These are phyloP conservation scores for Lasioglossum morio DNA, from an alignment of 2,888 invertebrate species.

Conservation along the genomic window DNA sequence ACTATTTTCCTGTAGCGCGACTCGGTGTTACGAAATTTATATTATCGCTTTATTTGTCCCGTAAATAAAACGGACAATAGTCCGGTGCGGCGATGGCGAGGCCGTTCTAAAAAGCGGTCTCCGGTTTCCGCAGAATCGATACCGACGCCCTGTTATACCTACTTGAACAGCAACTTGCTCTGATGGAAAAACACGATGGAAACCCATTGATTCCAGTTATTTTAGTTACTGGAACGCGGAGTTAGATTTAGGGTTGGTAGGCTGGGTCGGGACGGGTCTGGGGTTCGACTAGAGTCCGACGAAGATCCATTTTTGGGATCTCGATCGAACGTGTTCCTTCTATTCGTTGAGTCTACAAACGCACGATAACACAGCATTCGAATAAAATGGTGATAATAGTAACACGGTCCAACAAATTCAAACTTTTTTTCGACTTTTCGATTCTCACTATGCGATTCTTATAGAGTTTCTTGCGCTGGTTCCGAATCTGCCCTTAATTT, in stretches of 20 bases:
- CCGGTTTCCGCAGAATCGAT: slow-evolving; percentile 38
- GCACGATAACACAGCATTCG: no score
- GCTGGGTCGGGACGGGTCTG: neutral
- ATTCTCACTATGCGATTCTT: no score
- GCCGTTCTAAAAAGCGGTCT: slow-evolving; percentile 39
- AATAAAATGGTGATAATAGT: no score
- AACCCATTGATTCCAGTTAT: slow-evolving; percentile 32
- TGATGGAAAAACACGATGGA: slow-evolving; percentile 28
- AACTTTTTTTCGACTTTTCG: no score
- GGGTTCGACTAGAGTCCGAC: no score
- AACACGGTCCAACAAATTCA: no score
- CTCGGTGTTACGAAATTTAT: slow-evolving; percentile 9
- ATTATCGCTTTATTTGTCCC: slow-evolving; percentile 31
- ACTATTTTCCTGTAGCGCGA: neutral
- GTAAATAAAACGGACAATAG: slow-evolving; percentile 24
- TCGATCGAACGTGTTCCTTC: no score
- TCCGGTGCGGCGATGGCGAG: neutral
- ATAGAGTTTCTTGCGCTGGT: no score
- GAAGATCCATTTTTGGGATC: no score
- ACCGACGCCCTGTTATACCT: slow-evolving; percentile 27
- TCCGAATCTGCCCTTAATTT: no score
- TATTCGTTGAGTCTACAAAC: no score
- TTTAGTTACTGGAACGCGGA: slow-evolving; percentile 38
- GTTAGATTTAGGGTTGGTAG: neutral
- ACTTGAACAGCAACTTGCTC: slow-evolving; percentile 26